A percentile compares a stretch with the other conserved stretches of the same genome.
phyloP scores from a whole-genome alignment of 2,113 vertebrate species.

The Ahaetulla prasina region DNA sequence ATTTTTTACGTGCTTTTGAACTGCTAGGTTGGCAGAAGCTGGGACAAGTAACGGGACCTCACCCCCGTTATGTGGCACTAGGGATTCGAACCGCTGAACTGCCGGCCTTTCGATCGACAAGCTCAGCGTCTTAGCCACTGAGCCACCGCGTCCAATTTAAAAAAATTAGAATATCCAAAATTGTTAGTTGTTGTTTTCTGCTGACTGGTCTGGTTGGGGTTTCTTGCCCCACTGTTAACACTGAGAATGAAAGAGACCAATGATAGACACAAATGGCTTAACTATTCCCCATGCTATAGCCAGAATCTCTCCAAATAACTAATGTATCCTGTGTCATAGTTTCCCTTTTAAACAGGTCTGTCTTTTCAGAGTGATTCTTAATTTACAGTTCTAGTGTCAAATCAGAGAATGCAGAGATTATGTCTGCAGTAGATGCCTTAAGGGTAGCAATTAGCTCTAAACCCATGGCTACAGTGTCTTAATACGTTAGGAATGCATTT shows the following conservation, averaged over 20 bases:
- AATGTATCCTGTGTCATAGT: neutral
- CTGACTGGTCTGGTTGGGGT: neutral
- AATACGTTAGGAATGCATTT: neutral
- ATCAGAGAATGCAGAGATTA: conserved; percentile 17
- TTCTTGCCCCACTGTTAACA: neutral
- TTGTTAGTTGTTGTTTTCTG: neutral
- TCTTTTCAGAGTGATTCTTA: conserved; percentile 12
- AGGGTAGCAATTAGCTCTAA: neutral
- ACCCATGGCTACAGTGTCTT: neutral
- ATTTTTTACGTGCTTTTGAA: too few species aligned
- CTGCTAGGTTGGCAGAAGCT: too few species aligned
- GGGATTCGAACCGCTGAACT: too few species aligned
- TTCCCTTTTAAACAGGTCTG: neutral
- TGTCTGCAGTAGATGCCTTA: neutral
- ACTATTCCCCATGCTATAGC: neutral
- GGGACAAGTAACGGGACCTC: too few species aligned
- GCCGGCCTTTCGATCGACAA: too few species aligned
- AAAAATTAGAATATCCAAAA: neutral
- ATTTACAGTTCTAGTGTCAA: conserved; percentile 4
- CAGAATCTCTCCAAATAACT: neutral
- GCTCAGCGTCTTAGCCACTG: too few species aligned
- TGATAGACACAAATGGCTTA: neutral
- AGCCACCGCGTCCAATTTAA: too few species aligned
- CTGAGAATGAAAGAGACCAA: neutral
- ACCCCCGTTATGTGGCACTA: too few species aligned